These are phyloP conservation scores for Leptinotarsa juncta DNA, from an alignment of 2,888 invertebrate genomes.

Conservation along the genomic window DNA sequence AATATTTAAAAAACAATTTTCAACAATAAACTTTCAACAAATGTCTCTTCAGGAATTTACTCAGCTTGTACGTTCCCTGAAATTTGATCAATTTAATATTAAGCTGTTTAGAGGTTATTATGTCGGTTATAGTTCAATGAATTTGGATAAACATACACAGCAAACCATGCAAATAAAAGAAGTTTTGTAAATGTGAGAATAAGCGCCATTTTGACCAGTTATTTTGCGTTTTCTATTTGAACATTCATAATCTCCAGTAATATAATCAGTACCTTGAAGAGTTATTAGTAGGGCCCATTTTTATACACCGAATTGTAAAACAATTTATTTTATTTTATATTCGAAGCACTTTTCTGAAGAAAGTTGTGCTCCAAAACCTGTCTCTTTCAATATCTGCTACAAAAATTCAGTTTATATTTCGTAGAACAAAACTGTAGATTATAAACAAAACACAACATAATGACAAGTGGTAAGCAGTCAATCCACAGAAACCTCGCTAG, in stretches of 20 bases:
- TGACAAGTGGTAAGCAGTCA: background rate
- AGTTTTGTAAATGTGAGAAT: constrained; percentile 5
- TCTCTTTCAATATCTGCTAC: too few relatives aligned
- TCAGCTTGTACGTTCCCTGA: background rate
- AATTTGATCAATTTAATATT: constrained; percentile 5
- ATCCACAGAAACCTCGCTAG: constrained; percentile 3
- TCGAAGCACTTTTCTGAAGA: too few relatives aligned
- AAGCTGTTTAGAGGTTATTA: constrained; percentile 28
- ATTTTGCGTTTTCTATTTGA: background rate
- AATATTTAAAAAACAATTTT: too few relatives aligned
- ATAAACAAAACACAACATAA: background rate
- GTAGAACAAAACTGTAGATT: background rate
- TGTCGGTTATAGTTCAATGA: constrained; percentile 28
- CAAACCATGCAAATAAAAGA: constrained; percentile 12
- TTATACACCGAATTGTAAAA: too few relatives aligned
- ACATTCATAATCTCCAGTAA: constrained; percentile 6
- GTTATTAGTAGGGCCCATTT: background rate
- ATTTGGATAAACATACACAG: constrained; percentile 13
- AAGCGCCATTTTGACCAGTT: background rate
- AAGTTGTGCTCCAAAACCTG: too few relatives aligned
- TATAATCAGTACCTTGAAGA: background rate
- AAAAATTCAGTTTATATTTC: too few relatives aligned
- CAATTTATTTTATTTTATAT: too few relatives aligned
- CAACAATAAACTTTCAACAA: background rate
- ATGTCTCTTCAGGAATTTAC: background rate